These are phyloP conservation scores for Heterocephalus glaber DNA, from an alignment of 2,113 vertebrate species.

Conservation along the genomic window DNA sequence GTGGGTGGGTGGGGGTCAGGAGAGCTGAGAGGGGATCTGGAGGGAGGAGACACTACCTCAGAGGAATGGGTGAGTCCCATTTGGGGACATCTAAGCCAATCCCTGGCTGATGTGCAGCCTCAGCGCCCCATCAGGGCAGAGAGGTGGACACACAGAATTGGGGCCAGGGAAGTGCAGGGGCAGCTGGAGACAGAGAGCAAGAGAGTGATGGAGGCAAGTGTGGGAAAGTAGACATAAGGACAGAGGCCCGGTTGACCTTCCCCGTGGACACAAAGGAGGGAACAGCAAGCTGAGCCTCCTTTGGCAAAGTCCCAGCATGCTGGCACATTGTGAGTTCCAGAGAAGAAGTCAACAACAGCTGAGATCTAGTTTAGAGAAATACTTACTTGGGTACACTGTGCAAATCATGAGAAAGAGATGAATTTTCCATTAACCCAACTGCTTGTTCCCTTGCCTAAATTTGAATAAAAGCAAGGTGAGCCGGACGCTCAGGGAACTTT, in stretches of 20 bases:
- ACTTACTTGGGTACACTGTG: not conserved
- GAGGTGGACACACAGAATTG: not conserved
- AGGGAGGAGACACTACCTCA: not conserved
- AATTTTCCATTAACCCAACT: not conserved
- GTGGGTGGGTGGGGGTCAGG: too few relatives aligned
- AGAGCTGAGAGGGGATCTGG: not conserved
- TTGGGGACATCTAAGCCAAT: not conserved
- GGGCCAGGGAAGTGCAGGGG: too few relatives aligned
- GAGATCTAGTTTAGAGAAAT: not conserved
- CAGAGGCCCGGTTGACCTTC: not conserved
- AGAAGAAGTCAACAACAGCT: not conserved
- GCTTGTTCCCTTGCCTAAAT: not conserved
- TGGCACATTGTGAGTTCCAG: not conserved
- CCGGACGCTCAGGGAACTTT: not conserved
- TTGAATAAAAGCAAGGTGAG: not conserved
- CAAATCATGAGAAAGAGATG: not conserved
- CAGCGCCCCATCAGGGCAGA: not conserved
- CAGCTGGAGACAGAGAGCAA: not conserved
- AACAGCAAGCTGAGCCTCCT: not conserved
- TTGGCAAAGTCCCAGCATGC: not conserved
- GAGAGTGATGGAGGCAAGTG: rapidly evolving
- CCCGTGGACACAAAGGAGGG: not conserved
- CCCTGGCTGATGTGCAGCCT: not conserved
- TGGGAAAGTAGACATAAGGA: not conserved
- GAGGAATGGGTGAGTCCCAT: not conserved